Evolutionary conservation across 2,797 vertebrate species (phyloP), one percentile per base, ranked within the genome.

Genomic region (Labeo calbasu): DNA sequence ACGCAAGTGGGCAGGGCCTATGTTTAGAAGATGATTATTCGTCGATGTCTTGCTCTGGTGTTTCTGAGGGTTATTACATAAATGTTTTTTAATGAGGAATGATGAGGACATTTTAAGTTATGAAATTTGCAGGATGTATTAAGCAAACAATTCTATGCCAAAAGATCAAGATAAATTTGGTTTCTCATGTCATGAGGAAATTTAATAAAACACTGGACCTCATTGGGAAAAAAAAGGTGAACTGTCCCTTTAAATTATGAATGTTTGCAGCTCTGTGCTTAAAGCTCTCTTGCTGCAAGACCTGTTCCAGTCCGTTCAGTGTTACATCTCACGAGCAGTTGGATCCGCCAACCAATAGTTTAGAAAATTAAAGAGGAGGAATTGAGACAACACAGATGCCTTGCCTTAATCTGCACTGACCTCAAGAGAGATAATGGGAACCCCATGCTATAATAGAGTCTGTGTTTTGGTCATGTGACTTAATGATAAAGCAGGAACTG

Each of bases 401-500:
- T 48, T 51, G 70, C 59, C 6, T 83, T 81, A 81, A 70, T 84
- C 69, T 43, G n/a, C 50, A 3, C 40, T 75, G 81, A 76, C 48
- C 70, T 76, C 61, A 76, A 66, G 50, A 32, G 21, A 53, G 55
- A 71, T 13, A 79, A 79, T 79, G 36, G 68, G 48, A 66, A 66
- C 57, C 71, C 43, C 15, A 6, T 75, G 32, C 65, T 28, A 28
- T 81, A 71, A 75, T 63, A 70, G n/a, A 72, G 40, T 8, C 61
- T 32, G 25, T 81, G 78, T 81, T 71, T 77, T 5, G 21, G 21
- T 66, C 70, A 70, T 46, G 51, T 72, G 63, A 69, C 23, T 17
- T 75, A 53, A 79, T 79, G 81, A 55, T 70, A 84, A 76, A 83
- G 70, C 51, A 55, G 36, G 50, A 82, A 72, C 59, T 15, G 43